These are phyloP conservation scores for Scaptomyza parva DNA, from an alignment of 2,888 invertebrate genomes.

Conservation along the genomic window DNA sequence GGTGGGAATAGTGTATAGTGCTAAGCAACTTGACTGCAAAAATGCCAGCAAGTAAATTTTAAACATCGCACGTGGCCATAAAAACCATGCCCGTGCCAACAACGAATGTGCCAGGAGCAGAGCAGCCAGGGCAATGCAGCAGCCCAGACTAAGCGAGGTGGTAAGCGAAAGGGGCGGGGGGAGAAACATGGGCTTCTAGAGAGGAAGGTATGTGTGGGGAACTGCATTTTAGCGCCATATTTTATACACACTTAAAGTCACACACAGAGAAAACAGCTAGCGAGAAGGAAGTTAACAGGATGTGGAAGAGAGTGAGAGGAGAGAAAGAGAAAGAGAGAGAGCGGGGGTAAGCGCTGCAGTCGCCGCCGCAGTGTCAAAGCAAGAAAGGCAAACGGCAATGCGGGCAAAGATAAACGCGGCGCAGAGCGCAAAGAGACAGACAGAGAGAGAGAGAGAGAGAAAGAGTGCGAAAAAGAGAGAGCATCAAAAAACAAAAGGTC, in stretches of 20 bases:
- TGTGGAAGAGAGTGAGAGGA: not conserved
- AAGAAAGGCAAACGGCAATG: constrained; percentile 66
- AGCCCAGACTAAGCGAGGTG: constrained; percentile 5
- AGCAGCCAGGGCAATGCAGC: constrained; percentile 29
- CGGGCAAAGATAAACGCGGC: constrained; percentile 67
- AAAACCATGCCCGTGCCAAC: constrained; percentile 60
- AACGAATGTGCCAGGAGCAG: constrained; percentile 57
- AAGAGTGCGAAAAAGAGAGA: constrained; percentile 1
- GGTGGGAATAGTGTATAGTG: constrained; percentile 17
- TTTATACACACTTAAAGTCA: constrained; percentile 80
- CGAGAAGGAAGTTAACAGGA: constrained; percentile 5
- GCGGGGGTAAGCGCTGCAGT: constrained; percentile 53
- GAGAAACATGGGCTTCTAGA: not conserved
- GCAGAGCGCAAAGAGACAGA: constrained; percentile 5
- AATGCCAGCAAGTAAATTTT: constrained; percentile 71
- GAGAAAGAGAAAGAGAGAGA: not conserved
- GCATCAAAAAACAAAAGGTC: constrained; percentile 72
- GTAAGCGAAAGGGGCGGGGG: not conserved
- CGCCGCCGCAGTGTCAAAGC: constrained; percentile 67
- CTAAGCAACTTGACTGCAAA: constrained; percentile 69
- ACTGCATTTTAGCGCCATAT: constrained; percentile 80
- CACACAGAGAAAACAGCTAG: constrained; percentile 59
- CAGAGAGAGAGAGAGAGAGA: constrained; percentile 8
- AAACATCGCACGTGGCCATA: constrained; percentile 76
- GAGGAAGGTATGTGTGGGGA: constrained; percentile 48